Conservation (phyloP, 2,797 vertebrate genomes). For the Adelosebastes latens region DNA sequence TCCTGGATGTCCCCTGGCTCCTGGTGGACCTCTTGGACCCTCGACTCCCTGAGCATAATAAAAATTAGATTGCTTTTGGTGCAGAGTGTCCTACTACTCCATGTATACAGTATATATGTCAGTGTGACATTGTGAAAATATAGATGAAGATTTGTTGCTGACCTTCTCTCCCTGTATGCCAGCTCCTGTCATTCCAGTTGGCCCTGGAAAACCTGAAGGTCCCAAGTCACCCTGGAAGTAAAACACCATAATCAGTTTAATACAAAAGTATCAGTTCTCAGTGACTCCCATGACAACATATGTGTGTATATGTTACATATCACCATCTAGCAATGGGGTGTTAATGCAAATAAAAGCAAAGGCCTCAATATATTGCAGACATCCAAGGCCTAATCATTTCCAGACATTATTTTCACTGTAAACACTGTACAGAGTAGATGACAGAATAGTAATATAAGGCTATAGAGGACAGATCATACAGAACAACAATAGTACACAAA, state of each 20-base stretch:
- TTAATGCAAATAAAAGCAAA: background rate
- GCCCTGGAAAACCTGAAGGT: constrained; percentile 83
- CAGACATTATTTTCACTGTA: background rate
- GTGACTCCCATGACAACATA: background rate
- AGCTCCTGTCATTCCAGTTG: constrained; percentile 81
- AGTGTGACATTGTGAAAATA: background rate
- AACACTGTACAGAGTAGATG: background rate
- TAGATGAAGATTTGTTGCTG: background rate
- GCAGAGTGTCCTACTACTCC: background rate
- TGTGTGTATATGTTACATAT: background rate
- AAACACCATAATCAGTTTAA: constrained; percentile 34
- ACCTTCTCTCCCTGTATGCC: constrained; percentile 92
- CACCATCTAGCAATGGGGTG: background rate
- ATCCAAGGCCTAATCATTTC: background rate
- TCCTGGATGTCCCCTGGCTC: constrained; percentile 86
- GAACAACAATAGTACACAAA: background rate
- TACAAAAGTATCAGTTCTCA: background rate
- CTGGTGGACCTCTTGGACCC: constrained; percentile 88
- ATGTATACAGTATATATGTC: background rate
- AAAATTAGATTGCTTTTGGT: background rate
- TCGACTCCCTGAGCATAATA: constrained; percentile 83
- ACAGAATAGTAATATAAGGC: background rate
- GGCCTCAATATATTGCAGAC: background rate
- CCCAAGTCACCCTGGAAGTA: constrained; percentile 86
- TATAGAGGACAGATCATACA: background rate